Percentiles rank a stretch among this genome's conserved stretches.
Evolutionary conservation across 2,797 vertebrate genomes (phyloP).

Genomic region (Danio jaintianensis): DNA sequence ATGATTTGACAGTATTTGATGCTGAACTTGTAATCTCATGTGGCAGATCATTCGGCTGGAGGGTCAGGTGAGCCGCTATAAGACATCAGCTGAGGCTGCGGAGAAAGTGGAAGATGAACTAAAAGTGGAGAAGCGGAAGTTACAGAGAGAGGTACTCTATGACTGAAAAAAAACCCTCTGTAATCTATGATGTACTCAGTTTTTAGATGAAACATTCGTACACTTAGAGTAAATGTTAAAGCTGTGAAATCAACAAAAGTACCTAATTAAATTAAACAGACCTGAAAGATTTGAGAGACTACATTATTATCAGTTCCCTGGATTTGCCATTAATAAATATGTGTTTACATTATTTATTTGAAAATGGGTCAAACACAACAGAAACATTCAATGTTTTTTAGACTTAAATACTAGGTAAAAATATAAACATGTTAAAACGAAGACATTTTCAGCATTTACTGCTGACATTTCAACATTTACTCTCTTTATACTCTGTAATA

Average conservation of each 20-base stretch:
- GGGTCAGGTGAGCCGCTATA: conserved; percentile 90
- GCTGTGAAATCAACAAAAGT: neutral
- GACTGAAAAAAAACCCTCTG: neutral
- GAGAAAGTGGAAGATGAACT: conserved; percentile 92
- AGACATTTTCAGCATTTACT: too few species aligned
- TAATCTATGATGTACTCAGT: neutral
- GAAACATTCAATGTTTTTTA: too few species aligned
- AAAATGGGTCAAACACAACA: too few species aligned
- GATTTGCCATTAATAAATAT: too few species aligned
- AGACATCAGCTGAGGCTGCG: conserved; percentile 85
- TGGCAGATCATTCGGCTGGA: conserved; percentile 89
- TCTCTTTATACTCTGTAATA: too few species aligned
- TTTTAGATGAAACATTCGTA: neutral
- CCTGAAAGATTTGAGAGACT: too few species aligned
- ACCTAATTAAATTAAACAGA: neutral
- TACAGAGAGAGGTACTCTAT: conserved; percentile 88
- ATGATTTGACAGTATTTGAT: neutral
- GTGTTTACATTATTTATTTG: too few species aligned
- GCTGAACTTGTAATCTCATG: neutral
- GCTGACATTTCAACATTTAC: too few species aligned
- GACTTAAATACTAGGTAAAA: too few species aligned
- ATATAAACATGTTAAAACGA: too few species aligned
- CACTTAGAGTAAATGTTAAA: too few species aligned
- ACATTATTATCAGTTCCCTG: too few species aligned
- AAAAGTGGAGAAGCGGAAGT: conserved; percentile 92